Conservation (phyloP, 2,113 vertebrate genomes). For the Agapornis roseicollis region DNA sequence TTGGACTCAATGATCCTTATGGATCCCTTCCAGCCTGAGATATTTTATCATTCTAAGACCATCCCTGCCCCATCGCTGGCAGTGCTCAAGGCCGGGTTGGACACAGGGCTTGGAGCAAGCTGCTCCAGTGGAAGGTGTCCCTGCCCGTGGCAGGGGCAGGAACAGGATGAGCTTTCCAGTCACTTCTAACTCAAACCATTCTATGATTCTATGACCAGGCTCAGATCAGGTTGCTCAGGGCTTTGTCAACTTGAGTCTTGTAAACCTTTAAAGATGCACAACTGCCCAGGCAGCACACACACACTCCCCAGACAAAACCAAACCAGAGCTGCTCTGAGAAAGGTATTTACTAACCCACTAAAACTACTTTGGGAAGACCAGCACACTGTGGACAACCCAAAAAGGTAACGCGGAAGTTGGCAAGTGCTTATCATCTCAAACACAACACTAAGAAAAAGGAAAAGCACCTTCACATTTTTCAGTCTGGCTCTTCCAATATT, state of each 20-base stretch:
- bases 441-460: background rate
- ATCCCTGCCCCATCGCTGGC: background rate
- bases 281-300: background rate
- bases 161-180: background rate
- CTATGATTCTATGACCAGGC: background rate
- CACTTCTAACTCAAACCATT: background rate
- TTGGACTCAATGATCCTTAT: accelerated
- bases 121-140: background rate
- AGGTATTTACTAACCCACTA: background rate
- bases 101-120: background rate
- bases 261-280: background rate
- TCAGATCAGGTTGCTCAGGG: background rate
- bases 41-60: background rate
- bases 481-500: background rate
- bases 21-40: background rate
- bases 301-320: background rate
- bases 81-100: background rate
- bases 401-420: accelerated
- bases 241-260: background rate
- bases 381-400: background rate
- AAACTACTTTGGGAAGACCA: background rate
- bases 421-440: background rate
- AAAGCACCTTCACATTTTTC: background rate
- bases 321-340: background rate
- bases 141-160: background rate